Conservation (phyloP, 37 sponge, comb jelly and placozoan genomes). For the Cliona cf. orientalis region DNA sequence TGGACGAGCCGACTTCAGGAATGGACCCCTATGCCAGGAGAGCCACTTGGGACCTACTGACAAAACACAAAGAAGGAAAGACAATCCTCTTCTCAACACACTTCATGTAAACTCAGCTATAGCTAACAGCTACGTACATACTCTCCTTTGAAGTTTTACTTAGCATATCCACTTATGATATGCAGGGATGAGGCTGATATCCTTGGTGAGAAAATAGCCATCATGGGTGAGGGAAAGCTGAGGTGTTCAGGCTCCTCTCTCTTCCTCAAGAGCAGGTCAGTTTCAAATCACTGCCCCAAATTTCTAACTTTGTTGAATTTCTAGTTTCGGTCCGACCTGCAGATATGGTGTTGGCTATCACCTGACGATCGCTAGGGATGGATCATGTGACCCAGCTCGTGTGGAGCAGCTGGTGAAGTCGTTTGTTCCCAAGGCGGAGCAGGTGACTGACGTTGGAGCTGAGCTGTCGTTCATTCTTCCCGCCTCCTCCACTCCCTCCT, state of each 20-base stretch:
- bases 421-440: slow-evolving; percentile 51
- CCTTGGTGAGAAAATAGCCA: slow-evolving; percentile 96
- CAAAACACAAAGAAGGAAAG: slow-evolving; percentile 79
- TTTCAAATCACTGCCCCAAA: too few species aligned
- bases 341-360: slow-evolving; percentile 97
- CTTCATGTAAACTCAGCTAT: slow-evolving; percentile 5
- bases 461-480: slow-evolving; percentile 92
- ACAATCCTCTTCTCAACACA: slow-evolving; percentile 90
- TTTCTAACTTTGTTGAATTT: background rate
- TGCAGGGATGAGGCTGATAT: slow-evolving; percentile 98
- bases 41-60: slow-evolving; percentile 95
- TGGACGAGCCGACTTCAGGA: slow-evolving; percentile 99
- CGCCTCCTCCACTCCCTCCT: slow-evolving; percentile 42
- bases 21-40: slow-evolving; percentile 98
- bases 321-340: background rate
- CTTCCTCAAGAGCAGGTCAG: slow-evolving; percentile 90
- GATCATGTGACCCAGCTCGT: slow-evolving; percentile 59
- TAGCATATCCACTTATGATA: too few species aligned
- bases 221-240: slow-evolving; percentile 92
- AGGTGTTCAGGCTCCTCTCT: slow-evolving; percentile 86
- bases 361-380: slow-evolving; percentile 86
- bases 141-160: too few species aligned
- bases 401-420: slow-evolving; percentile 60
- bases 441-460: slow-evolving; percentile 82
- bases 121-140: too few species aligned